Conservation (phyloP, 2,113 vertebrate genomes). For the Myocastor coypus region DNA sequence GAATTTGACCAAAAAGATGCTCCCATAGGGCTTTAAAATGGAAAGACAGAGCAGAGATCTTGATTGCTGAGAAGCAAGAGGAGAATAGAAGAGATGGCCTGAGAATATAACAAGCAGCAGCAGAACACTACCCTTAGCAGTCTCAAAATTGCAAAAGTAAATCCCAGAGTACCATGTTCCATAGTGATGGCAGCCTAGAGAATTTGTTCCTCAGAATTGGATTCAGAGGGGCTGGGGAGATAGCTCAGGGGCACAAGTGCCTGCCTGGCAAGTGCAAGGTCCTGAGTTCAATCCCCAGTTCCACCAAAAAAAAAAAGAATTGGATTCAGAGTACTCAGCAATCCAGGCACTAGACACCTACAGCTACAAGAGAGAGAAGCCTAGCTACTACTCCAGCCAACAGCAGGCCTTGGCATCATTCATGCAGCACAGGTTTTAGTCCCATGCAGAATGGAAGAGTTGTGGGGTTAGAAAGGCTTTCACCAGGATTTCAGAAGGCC, state of each 20-base stretch:
- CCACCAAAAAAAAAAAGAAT: too few species aligned
- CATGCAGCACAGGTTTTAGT: not conserved
- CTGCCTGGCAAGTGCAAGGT: too few species aligned
- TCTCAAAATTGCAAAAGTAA: not conserved
- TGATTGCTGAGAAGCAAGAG: not conserved
- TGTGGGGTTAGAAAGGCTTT: not conserved
- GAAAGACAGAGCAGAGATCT: not conserved
- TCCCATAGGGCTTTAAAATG: not conserved
- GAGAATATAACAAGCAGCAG: not conserved
- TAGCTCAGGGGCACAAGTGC: too few species aligned
- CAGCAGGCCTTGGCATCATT: not conserved
- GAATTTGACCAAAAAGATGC: not conserved
- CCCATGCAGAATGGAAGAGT: not conserved
- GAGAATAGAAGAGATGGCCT: not conserved
- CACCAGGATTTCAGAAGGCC: not conserved
- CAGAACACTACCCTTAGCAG: not conserved
- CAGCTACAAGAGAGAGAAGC: not conserved
- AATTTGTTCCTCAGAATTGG: not conserved
- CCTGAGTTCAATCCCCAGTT: too few species aligned
- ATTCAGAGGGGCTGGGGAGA: too few species aligned
- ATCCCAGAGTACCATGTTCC: not conserved
- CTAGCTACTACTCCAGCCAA: not conserved
- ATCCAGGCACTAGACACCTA: not conserved
- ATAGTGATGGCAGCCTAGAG: not conserved
- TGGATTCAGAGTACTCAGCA: not conserved